These are phyloP conservation scores for Xenopus petersii DNA, from an alignment of 2,797 vertebrate species.

Conservation along the genomic window DNA sequence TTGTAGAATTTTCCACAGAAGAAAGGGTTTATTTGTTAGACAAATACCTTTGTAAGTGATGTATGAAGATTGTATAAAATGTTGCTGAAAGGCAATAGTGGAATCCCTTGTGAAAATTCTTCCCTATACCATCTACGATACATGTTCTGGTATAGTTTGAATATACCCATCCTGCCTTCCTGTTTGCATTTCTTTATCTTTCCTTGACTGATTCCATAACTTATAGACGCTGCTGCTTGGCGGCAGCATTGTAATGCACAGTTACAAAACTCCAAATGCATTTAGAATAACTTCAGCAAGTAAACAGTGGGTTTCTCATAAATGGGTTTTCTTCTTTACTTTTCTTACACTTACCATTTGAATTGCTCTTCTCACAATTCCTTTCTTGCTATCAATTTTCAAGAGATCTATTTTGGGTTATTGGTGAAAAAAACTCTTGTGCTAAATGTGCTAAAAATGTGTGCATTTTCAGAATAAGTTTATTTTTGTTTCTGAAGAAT, in stretches of 20 bases:
- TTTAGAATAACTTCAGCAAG: constrained; percentile 5
- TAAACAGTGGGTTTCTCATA: constrained; percentile 22
- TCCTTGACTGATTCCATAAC: background rate
- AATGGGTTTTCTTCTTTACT: constrained; percentile 17
- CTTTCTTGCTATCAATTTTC: constrained; percentile 35
- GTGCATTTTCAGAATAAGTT: constrained; percentile 57
- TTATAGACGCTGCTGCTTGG: constrained; percentile 1
- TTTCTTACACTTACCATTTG: constrained; percentile 42
- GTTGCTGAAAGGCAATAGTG: too few relatives aligned
- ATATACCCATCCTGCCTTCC: too few relatives aligned
- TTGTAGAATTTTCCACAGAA: too few relatives aligned
- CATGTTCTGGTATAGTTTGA: background rate
- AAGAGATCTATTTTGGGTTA: constrained; percentile 16
- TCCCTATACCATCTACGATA: too few relatives aligned
- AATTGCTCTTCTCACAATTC: constrained; percentile 28
- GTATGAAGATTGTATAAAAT: too few relatives aligned
- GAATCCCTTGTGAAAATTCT: too few relatives aligned
- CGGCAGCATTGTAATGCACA: constrained; percentile 2
- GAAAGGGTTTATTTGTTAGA: too few relatives aligned
- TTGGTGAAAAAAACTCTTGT: constrained; percentile 25
- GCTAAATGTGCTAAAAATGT: constrained; percentile 31
- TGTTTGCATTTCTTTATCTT: background rate
- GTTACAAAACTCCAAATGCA: constrained; percentile 18
- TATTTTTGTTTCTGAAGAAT: constrained; percentile 52
- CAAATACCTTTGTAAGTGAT: too few relatives aligned